Evolutionary conservation across 2,888 invertebrate genomes (phyloP).

Genomic region (Nyleta sp.): DNA sequence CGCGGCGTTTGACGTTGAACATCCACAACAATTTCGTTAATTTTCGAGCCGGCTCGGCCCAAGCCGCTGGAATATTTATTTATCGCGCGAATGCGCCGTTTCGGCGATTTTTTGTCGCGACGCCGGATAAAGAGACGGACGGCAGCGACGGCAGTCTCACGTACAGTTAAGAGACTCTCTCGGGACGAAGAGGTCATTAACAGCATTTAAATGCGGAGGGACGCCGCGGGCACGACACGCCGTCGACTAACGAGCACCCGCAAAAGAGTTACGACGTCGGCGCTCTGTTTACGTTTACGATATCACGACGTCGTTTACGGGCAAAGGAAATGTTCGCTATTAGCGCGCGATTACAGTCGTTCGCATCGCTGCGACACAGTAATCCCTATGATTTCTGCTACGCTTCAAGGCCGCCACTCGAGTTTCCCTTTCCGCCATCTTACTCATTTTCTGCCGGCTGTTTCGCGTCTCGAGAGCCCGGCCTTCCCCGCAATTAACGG

Average conservation of each 20-base stretch:
- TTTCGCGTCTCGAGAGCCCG: constrained; percentile 11
- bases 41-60: not conserved
- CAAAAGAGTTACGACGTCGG: constrained; percentile 70
- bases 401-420: constrained; percentile 51
- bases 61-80: constrained; percentile 25
- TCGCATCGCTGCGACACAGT: constrained; percentile 69
- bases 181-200: constrained; percentile 72
- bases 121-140: constrained; percentile 49
- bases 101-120: constrained; percentile 46
- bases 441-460: constrained; percentile 22
- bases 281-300: constrained; percentile 73
- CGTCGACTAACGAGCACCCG: constrained; percentile 73
- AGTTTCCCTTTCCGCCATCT: constrained; percentile 36
- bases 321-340: constrained; percentile 70
- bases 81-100: constrained; percentile 37
- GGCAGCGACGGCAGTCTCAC: constrained; percentile 44
- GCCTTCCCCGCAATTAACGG: constrained; percentile 33
- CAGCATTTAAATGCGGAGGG: constrained; percentile 72
- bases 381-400: constrained; percentile 69
- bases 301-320: constrained; percentile 72
- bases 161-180: constrained; percentile 58
- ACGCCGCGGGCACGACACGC: constrained; percentile 67
- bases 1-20: not conserved
- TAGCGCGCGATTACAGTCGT: constrained; percentile 68
- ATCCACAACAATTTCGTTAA: not conserved